Base-by-base conservation (phyloP, 2,113 vertebrate genomes). In the Apodemus sylvaticus region DNA sequence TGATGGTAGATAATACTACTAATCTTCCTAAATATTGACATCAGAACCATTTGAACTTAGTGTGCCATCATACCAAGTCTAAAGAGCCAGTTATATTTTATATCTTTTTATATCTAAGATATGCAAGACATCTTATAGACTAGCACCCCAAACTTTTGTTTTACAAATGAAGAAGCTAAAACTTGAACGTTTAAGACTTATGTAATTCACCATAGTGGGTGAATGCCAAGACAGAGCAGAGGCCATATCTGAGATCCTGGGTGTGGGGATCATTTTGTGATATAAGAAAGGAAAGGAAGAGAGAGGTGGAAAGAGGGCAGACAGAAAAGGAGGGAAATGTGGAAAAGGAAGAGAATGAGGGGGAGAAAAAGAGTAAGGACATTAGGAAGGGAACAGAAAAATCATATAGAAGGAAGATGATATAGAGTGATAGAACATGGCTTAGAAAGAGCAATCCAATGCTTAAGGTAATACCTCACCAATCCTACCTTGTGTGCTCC, bases 331-430 rank as follows among this genome's bases (percentile, higher is more conserved):
- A 26, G 45, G 22, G 78, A 10, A 58, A 2, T 13, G 1, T 31
- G 12, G 2, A 0, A 1, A 19, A 20, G 12, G 2, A 0, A 1
- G 13, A 20, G 42, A 74, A 34, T 36, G 39, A 12, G 45, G 6
- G 7, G 0, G 12, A 13, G 16, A 77, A 20, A 20, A 13, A 42
- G 24, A 71, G 20, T 13, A 29, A 3, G 3, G 16, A 20, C 8
- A 14, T 34, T 34, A 19, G 17, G 66, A 16, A 31, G 48, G 2
- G 5, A 45, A 26, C 14, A 22, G 24, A 58, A 34, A 29, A 62
- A 5, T 10, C 7, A 7, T 12, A 31, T 5, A 13, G 12, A 74
- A 55, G 19, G 19, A 12, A 60, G 29, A 9, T 2, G 22, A 64
- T 12, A 34, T 2, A 45, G 10, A 64, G 1, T 48, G 34, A 55